phyloP scores from a whole-genome alignment of 1,140 invertebrate species.

The Teleogryllus occipitalis region DNA sequence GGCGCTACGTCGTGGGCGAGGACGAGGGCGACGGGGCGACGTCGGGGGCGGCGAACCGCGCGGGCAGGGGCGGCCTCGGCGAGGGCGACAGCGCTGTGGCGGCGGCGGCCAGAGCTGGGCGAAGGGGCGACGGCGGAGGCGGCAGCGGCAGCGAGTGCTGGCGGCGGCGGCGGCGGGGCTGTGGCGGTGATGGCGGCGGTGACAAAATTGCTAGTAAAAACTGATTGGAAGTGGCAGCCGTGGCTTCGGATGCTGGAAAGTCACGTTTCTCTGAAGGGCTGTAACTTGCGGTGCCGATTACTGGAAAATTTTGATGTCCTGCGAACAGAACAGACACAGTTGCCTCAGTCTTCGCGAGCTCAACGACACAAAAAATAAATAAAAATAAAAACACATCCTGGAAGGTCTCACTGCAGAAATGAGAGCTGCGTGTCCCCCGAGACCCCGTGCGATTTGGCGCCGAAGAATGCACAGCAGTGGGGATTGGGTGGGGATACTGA shows the following conservation, averaged over 20 bases:
- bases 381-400: too few relatives aligned
- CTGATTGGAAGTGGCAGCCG: constrained; percentile 8
- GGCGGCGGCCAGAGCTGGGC: not conserved
- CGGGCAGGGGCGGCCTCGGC: not conserved
- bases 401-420: too few relatives aligned
- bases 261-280: constrained; percentile 91
- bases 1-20: not conserved
- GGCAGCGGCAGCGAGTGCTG: constrained; percentile 1
- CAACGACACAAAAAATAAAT: too few relatives aligned
- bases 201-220: constrained; percentile 27
- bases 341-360: too few relatives aligned
- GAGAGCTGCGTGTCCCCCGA: too few relatives aligned
- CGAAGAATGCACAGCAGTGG: too few relatives aligned
- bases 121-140: not conserved
- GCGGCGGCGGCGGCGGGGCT: not conserved
- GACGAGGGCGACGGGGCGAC: too few relatives aligned
- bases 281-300: constrained; percentile 89
- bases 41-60: not conserved
- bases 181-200: constrained; percentile 28
- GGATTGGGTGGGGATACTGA: too few relatives aligned
- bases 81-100: constrained; percentile 6
- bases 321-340: constrained; percentile 33
- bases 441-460: too few relatives aligned
- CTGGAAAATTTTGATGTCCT: constrained; percentile 92
- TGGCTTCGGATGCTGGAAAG: constrained; percentile 35